Evolutionary conservation across 2,797 vertebrate genomes (phyloP).

Genomic region (Lacerta agilis): DNA sequence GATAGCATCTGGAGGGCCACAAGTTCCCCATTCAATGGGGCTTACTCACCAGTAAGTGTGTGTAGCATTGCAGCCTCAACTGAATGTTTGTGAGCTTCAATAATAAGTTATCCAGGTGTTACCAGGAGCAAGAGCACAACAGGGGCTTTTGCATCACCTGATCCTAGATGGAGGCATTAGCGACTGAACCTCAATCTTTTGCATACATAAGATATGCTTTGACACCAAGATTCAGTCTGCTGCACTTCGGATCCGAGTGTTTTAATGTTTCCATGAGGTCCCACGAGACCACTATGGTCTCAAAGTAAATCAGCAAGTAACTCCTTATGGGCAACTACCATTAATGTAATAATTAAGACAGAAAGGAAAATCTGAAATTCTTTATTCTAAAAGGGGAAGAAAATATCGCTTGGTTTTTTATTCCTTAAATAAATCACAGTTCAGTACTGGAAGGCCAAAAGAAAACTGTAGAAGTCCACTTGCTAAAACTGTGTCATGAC

Average conservation of each 20-base stretch:
- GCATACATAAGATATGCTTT: background rate
- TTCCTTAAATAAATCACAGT: background rate
- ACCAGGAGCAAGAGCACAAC: background rate
- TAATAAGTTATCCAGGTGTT: background rate
- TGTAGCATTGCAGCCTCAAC: background rate
- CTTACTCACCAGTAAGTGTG: background rate
- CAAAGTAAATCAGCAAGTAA: background rate
- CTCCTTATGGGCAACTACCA: background rate
- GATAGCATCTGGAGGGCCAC: no score
- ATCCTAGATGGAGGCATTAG: background rate
- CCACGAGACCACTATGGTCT: background rate
- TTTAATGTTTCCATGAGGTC: background rate
- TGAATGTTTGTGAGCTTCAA: background rate
- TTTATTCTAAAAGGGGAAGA: background rate
- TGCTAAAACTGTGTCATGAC: slow-evolving; percentile 37
- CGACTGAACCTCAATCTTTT: background rate
- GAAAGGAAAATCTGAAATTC: background rate
- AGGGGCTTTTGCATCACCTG: background rate
- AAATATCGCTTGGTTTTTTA: no score
- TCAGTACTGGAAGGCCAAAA: background rate
- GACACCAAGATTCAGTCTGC: background rate
- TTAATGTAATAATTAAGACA: background rate
- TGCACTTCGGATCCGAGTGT: background rate
- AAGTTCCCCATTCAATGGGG: background rate
- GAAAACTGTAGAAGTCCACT: background rate